Base-by-base conservation (phyloP, 1,140 invertebrate genomes). In the Drosophila teissieri region DNA sequence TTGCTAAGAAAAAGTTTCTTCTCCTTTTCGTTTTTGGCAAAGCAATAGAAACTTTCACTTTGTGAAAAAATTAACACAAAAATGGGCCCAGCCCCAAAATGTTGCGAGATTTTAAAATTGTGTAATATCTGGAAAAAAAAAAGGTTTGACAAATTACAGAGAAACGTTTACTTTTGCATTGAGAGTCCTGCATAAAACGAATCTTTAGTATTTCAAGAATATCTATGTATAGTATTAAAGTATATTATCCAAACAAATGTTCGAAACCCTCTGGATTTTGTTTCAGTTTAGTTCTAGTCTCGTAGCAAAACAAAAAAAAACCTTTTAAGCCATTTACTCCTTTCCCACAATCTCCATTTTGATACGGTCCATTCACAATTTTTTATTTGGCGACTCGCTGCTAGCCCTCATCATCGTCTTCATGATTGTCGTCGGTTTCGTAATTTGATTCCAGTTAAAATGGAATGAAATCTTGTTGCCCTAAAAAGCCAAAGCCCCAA, bases 391-490 rank as follows among this genome's bases (percentile, higher is more conserved):
- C 58, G 60, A 67, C 69, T 56, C 27, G 39, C 53, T 17, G 42
- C 39, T 51, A 24, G 46, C 68, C 42, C 42, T 72, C 51, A 58
- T 74, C 53, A 54, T 55, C 61, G 54, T 55, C 67, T 34, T 56
- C 58, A 54, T 73, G 46, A 37, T 78, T 58, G 51, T 82, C 67
- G 73, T 85, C 54, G 65, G 64, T 80, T 89, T 89, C 80, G 79
- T 89, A 88, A 88, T 89, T 88, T 88, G 84, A 88, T 89, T 88
- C 83, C 83, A 83, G 83, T 89, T 88, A 89, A 88, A 88, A 80
- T 62, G 84, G 80, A 89, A 86, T 88, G 67, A 89, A 89, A 88
- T 89, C 79, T 88, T 64, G 70, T 88, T 86, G 69, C 69, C 74
- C 69, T 62, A 81, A 81, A 86, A 81, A 78, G 52, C 58, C 44